A percentile compares a stretch with the other conserved stretches of the same genome.
Conservation (phyloP, 1,140 invertebrate genomes). For the Augochlora pura region DNA sequence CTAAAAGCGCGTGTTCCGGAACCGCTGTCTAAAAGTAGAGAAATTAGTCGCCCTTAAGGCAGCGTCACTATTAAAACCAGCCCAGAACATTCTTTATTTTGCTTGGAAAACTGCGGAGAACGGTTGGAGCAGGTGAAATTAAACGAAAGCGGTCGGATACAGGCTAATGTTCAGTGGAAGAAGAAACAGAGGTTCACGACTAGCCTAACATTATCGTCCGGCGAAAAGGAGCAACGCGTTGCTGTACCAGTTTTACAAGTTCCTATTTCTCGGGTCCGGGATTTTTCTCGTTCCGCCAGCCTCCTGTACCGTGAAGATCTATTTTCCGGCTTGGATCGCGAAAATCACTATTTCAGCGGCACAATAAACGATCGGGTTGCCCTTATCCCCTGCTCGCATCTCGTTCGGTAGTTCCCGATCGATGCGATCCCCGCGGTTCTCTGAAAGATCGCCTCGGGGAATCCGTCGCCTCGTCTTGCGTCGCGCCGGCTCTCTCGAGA, state of each 20-base stretch:
- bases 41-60: no score
- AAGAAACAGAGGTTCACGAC: not conserved
- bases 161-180: not conserved
- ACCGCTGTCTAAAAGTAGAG: no score
- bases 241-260: constrained; percentile 36
- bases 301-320: not conserved
- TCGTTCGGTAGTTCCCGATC: not conserved
- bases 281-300: not conserved
- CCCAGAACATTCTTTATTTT: no score
- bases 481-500: not conserved
- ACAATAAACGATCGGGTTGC: constrained; percentile 28
- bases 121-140: no score
- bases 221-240: constrained; percentile 3
- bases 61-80: no score
- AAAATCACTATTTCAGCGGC: constrained; percentile 30
- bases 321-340: constrained; percentile 28
- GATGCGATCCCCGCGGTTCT: no score
- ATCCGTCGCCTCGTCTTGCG: not conserved
- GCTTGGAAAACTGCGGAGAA: no score
- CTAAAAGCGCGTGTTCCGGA: no score
- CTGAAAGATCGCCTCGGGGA: not conserved
- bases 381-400: constrained; percentile 15
- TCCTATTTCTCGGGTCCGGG: not conserved
- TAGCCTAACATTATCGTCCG: constrained; percentile 16
- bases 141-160: no score